Base-by-base conservation (phyloP, 2,888 invertebrate species). In the Coronaproctus castanopsis region DNA sequence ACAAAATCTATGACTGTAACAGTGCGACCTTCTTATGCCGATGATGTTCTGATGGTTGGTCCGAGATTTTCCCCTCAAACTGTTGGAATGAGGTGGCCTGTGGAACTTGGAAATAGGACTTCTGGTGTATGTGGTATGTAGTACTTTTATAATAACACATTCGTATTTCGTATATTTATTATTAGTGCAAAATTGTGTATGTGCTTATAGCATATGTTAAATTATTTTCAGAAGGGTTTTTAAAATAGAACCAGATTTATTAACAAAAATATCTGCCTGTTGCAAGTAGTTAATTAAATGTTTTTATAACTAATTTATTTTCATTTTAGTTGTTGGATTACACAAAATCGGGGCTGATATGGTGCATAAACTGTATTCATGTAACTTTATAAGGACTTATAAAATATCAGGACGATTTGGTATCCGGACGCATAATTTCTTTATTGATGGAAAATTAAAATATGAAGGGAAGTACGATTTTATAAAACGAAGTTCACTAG, bases 401-500 rank as follows among this genome's bases (percentile, higher is more conserved):
- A 81, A 81, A 68, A 71, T 90, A 0, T 82, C 80, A 50, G 90
- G 88, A 0, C 72, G 78, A 59, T 74, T 92, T 2, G 91, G 91
- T 1, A 75, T 77, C 63, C 83, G 83, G 1, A 90, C 88, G 0
- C 81, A 85, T 63, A 83, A 78, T 64, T 79, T 79, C 68, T 84
- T 82, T 67, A 77, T 77, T 68, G 79, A 80, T 67, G 87, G 89
- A 0, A 80, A 76, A 70, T 76, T 85, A 2, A 73, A 84, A 0
- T 83, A 84, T 67, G 80, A 79, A 66, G 75, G 85, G 0, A 80
- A 80, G 1, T 87, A 76, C 70, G 71, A 74, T 56, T 86, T 87
- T 71, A 78, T 96, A 0, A 81, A 76, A 3, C 74, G 79, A 58
- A 75, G 75, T 49, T 78, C 80, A 63, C 71, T 96, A 3, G 89